Percentiles rank a stretch among this genome's conserved stretches.
Conservation (phyloP, 2,888 invertebrate genomes). For the Eupeodes luniger region DNA sequence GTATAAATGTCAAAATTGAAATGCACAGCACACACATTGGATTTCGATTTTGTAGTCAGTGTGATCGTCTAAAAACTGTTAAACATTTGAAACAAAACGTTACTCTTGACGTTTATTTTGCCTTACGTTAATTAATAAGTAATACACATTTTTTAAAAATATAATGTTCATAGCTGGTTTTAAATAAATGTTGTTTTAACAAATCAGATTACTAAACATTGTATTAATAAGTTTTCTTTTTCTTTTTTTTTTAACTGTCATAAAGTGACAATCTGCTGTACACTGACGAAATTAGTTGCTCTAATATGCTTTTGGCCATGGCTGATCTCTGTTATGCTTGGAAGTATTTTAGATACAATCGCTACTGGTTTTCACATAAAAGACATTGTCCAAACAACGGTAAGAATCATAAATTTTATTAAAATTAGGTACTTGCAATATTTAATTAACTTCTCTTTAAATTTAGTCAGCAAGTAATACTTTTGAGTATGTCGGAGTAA, state of each 20-base stretch:
- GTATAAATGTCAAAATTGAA: too few species aligned
- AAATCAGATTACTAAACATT: too few species aligned
- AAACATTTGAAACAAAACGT: too few species aligned
- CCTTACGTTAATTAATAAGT: too few species aligned
- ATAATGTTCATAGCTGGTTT: too few species aligned
- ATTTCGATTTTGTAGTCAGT: too few species aligned
- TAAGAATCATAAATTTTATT: constrained; percentile 77
- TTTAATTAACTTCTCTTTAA: not conserved
- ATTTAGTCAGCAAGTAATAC: constrained; percentile 58
- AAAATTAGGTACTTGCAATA: not conserved
- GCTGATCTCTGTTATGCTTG: constrained; percentile 82
- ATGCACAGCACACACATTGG: too few species aligned
- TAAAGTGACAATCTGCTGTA: constrained; percentile 80
- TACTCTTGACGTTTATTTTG: too few species aligned
- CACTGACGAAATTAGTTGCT: constrained; percentile 79
- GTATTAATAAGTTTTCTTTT: not conserved
- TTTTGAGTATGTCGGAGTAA: constrained; percentile 75
- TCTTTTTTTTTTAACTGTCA: not conserved
- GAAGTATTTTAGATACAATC: constrained; percentile 83
- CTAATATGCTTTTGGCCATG: constrained; percentile 83
- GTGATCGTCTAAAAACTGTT: too few species aligned
- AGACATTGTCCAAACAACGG: constrained; percentile 83
- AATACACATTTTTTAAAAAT: too few species aligned
- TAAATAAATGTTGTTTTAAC: too few species aligned
- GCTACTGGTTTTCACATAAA: constrained; percentile 83